Conservation (phyloP, 2,113 vertebrate species). For the Carollia perspicillata region DNA sequence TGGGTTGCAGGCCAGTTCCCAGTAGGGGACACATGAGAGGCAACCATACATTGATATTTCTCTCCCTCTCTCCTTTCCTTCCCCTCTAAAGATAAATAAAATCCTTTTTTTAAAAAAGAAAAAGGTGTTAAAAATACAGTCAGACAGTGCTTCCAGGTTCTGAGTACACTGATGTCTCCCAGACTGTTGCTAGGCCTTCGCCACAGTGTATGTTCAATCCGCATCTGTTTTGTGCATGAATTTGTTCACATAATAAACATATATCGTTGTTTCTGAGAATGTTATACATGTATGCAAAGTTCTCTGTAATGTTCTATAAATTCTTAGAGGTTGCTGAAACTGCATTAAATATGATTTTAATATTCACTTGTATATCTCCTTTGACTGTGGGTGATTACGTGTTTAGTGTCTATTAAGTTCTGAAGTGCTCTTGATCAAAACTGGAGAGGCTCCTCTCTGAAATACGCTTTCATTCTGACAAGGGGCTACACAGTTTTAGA, state of each 20-base stretch:
- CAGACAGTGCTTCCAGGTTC: neutral
- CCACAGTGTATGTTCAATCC: neutral
- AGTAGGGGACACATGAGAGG: too few relatives aligned
- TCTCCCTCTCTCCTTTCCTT: too few relatives aligned
- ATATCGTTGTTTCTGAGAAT: neutral
- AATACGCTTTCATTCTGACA: neutral
- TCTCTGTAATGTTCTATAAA: neutral
- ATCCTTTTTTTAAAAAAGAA: too few relatives aligned
- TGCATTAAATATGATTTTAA: neutral
- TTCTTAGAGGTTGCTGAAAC: neutral
- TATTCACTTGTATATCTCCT: neutral
- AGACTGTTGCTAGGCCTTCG: neutral
- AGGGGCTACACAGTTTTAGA: neutral
- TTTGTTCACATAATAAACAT: neutral
- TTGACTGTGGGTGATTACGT: neutral
- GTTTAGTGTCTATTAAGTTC: neutral
- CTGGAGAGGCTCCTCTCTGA: neutral
- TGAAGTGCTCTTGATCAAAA: neutral
- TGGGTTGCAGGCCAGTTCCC: too few relatives aligned
- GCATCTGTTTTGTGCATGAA: neutral
- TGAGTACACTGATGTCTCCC: too few relatives aligned
- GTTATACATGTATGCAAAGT: neutral
- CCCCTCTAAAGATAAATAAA: too few relatives aligned
- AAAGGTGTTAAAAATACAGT: neutral
- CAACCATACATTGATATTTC: too few relatives aligned